Conservation (phyloP, 2,888 invertebrate species). For the Helobdella robusta region DNA sequence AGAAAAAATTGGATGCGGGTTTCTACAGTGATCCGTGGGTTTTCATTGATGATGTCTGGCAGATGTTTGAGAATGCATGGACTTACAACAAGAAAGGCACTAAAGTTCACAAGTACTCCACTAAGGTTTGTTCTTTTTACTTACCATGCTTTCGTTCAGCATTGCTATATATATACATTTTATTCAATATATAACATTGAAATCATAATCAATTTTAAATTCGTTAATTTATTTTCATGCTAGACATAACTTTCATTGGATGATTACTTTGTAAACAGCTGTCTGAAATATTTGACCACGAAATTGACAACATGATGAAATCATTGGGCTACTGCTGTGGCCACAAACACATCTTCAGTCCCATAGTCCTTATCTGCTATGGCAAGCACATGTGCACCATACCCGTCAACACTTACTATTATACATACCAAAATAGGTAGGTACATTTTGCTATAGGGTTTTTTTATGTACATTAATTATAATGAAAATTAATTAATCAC, state of each 20-base stretch:
- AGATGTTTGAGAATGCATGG: constrained; percentile 99
- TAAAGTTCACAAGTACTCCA: constrained; percentile 90
- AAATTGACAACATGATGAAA: constrained; percentile 98
- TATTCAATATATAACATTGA: no score
- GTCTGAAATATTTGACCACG: constrained; percentile 90
- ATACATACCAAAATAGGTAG: constrained; percentile 91
- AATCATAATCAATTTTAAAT: no score
- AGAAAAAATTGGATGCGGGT: constrained; percentile 79
- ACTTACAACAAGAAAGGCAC: constrained; percentile 95
- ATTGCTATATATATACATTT: no score
- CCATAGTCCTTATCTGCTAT: constrained; percentile 95
- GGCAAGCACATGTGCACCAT: constrained; percentile 91
- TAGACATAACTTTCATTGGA: not conserved
- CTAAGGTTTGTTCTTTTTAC: constrained; percentile 68
- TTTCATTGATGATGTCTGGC: constrained; percentile 97
- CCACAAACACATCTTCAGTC: constrained; percentile 93
- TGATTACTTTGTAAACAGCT: constrained; percentile 58
- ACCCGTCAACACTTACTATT: constrained; percentile 93
- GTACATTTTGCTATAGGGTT: not conserved
- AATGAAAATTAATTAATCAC: no score
- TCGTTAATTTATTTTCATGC: not conserved
- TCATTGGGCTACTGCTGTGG: constrained; percentile 96
- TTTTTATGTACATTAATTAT: no score
- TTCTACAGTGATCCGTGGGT: constrained; percentile 96
- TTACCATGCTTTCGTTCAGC: not conserved